Percentiles rank a stretch among this genome's conserved stretches.
Conservation (phyloP, 1,140 invertebrate genomes). For the Cydia strobilella region DNA sequence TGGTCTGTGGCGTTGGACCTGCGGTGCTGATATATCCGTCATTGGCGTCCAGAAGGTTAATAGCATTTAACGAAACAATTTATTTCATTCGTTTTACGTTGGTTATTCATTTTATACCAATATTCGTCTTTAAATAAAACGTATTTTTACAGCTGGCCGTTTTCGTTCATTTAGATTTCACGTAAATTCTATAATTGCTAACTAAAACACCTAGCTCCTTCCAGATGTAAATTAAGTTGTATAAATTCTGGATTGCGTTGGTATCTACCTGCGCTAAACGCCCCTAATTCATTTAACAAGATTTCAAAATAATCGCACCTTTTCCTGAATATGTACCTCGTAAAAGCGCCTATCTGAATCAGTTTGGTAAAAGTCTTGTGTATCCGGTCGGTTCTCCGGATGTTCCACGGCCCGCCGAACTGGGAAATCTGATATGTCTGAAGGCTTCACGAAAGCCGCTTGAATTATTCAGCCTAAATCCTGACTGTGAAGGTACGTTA, state of each 20-base stretch:
- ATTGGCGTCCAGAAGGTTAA: no score
- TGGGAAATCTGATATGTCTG: conserved; percentile 27
- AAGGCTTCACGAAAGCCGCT: conserved; percentile 27
- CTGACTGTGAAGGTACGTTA: background rate
- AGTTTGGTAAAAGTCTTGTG: conserved; percentile 28
- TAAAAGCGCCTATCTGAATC: conserved; percentile 20
- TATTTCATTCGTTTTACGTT: background rate
- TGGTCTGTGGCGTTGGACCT: no score
- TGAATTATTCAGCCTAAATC: conserved; percentile 22
- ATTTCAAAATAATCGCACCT: background rate
- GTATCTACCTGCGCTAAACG: background rate
- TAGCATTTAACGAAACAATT: background rate
- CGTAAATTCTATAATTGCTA: background rate
- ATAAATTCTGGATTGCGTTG: background rate
- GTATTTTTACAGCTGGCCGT: background rate
- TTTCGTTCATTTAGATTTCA: background rate
- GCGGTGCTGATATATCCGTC: no score
- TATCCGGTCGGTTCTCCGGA: conserved; percentile 19
- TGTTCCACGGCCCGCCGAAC: conserved; percentile 2
- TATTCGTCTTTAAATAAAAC: background rate
- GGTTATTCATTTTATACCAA: background rate
- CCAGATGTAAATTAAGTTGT: background rate
- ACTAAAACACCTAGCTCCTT: background rate
- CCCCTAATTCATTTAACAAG: conserved; percentile 3
- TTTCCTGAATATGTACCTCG: conserved; percentile 8